These are phyloP conservation scores for Neocrepidodera transversa DNA, from an alignment of 2,888 invertebrate genomes.

Conservation along the genomic window DNA sequence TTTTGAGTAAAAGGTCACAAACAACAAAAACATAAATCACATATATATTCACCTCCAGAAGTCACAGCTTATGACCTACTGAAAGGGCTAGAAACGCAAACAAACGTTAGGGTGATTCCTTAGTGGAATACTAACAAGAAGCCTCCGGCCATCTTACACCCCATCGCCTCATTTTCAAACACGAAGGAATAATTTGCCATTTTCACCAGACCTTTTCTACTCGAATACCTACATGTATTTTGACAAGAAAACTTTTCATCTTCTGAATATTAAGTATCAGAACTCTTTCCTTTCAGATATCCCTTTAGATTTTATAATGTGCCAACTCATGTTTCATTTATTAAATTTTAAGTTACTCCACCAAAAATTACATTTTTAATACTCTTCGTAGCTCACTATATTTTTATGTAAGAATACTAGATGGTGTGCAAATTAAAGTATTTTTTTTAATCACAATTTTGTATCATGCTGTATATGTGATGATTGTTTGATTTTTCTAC, in stretches of 20 bases:
- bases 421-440: no score
- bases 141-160: constrained; percentile 46
- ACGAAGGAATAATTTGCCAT: constrained; percentile 47
- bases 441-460: no score
- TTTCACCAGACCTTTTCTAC: constrained; percentile 33
- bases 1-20: not conserved
- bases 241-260: constrained; percentile 17
- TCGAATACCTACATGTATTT: constrained; percentile 29
- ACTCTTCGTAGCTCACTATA: no score
- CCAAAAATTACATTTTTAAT: no score
- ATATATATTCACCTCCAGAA: not conserved
- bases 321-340: no score
- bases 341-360: no score
- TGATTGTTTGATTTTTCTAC: no score
- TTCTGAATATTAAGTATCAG: constrained; percentile 22
- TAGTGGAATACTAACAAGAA: constrained; percentile 49
- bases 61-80: not conserved
- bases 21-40: not conserved
- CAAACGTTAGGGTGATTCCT: constrained; percentile 36
- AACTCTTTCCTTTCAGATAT: not conserved
- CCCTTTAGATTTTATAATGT: no score
- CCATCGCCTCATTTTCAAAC: constrained; percentile 48
- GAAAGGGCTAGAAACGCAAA: constrained; percentile 26
- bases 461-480: no score
- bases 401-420: no score